Base-by-base conservation (phyloP, 30 jellyfish, hydroid and myxozoan species). In the Aurelia sp. region DNA sequence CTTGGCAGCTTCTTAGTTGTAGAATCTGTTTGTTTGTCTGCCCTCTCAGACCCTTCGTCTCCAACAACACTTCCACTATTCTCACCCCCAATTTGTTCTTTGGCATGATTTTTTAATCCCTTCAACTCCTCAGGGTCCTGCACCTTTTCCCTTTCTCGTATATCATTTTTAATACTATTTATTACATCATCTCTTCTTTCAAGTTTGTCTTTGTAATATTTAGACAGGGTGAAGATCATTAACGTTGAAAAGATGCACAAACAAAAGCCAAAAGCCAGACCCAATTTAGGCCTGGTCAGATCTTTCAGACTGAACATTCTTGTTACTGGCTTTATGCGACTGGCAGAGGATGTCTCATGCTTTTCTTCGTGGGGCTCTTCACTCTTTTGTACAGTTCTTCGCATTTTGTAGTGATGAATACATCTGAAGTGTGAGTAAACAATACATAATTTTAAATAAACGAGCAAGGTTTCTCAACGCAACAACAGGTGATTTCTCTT, bases 201-300 rank as follows among this genome's bases (percentile, higher is more conserved):
- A 0, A 69, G 27, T 30, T 13, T 21, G 27, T 66, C 62, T 64
- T 10, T 64, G 41, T 64, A 64, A 21, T 64, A 64, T 38, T 4
- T 21, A 38, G 51, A 38, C 19, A 64, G 16, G 16, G 41, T 13
- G 51, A 57, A 59, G 10, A 76, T 19, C 64, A 63, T 40, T 0
- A 41, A 65, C 40, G 76, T 27, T 31, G 87, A 57, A 44, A 41
- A 16, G 1, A 76, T 3, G 17, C 87, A 76, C 65, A 76, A 35
- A 27, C 73, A 38, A 24, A 57, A 30, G 19, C 76, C 74, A 13
- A 76, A 4, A 40, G 48, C 19, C 4, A 76, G 24, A 19, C 87
- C 87, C 11, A 35, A 50, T 60, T 76, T 76, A 8, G 87, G 87
- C 67, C 76, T 76, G 15, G 76, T 41, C 65, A 76, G 44, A 44